phyloP scores from a whole-genome alignment of 2,797 vertebrate species.

The Glossophaga mutica region DNA sequence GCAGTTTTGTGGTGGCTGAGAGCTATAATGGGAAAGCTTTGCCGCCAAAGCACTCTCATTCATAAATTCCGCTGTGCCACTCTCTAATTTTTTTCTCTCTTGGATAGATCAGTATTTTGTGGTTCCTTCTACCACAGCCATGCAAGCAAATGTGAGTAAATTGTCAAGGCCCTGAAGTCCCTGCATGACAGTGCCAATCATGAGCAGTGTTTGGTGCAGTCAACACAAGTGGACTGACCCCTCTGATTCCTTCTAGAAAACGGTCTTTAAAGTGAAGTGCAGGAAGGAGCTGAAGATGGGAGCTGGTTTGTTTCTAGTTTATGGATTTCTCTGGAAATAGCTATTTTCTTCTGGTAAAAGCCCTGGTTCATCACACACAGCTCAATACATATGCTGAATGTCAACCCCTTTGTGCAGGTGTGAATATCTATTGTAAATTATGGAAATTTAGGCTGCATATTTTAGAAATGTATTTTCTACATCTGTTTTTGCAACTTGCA shows the following conservation, averaged over 20 bases:
- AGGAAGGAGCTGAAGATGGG: not conserved
- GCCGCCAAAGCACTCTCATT: conserved; percentile 83
- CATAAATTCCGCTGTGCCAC: conserved; percentile 83
- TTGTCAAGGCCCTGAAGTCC: conserved; percentile 77
- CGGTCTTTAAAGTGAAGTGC: conserved; percentile 58
- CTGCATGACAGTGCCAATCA: conserved; percentile 71
- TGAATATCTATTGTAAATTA: conserved; percentile 54
- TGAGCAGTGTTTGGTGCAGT: conserved; percentile 68
- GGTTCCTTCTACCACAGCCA: conserved; percentile 86
- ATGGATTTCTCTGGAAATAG: conserved; percentile 63
- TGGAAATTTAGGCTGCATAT: conserved; percentile 39
- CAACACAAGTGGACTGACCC: conserved; percentile 67
- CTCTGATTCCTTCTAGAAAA: conserved; percentile 66
- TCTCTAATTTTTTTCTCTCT: conserved; percentile 84
- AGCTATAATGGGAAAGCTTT: conserved; percentile 83
- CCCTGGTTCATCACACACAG: not conserved
- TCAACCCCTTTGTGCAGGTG: conserved; percentile 26
- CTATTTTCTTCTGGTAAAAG: conserved; percentile 51
- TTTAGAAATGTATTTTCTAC: conserved; percentile 23
- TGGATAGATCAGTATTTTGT: conserved; percentile 87
- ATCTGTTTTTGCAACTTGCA: conserved; percentile 41
- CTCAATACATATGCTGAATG: not conserved
- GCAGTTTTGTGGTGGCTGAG: conserved; percentile 84
- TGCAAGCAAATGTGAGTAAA: conserved; percentile 86
- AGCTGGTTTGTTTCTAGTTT: conserved; percentile 47